Evolutionary conservation across 2,888 invertebrate genomes (phyloP), one percentile per base, ranked within the genome.

Genomic region (Diloba caeruleocephala): DNA sequence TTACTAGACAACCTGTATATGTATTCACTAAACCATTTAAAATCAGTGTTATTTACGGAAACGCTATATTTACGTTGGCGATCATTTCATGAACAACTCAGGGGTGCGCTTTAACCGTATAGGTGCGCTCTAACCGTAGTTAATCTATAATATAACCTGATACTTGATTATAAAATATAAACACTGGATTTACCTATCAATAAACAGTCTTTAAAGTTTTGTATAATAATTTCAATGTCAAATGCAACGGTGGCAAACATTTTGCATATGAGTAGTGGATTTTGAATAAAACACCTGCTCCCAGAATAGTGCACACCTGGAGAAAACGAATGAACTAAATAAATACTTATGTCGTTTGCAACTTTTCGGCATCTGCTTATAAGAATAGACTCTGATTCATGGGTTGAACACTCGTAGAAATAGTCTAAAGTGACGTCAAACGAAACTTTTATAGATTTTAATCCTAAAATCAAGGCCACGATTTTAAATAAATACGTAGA

Each of bases 351-450:
- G 82, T 83, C 85, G 81, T 79, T 73, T 81, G 77, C 74, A 79
- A 81, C 76, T 82, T 84, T 84, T 86, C 85, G 77, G 61, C 85
- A 72, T 74, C 60, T 74, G 80, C 62, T 75, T 82, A 65, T n/a
- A n/a, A 83, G 82, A 89, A 86, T 89, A 92, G 83, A 72, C 65
- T 81, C 88, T 90, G 92, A 92, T 88, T 92, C 92, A 92, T 76
- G 73, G 67, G 71, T 17, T 65, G 71, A 74, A 76, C 76, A 79
- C 71, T 75, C 80, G 79, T 84, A 71, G 76, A 87, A 90, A 92
- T 89, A 89, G 86, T 81, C 32, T 70, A 5, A 64, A 52, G 71
- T 89, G 88, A 89, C 90, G 90, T 90, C 89, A 89, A 85, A 83
- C 78, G 78, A 81, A 68, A 78, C 70, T 72, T 68, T 80, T 79